Percentiles rank a stretch among this genome's conserved stretches.
Conservation (phyloP, 2,888 invertebrate species). For the Acronicta alni region DNA sequence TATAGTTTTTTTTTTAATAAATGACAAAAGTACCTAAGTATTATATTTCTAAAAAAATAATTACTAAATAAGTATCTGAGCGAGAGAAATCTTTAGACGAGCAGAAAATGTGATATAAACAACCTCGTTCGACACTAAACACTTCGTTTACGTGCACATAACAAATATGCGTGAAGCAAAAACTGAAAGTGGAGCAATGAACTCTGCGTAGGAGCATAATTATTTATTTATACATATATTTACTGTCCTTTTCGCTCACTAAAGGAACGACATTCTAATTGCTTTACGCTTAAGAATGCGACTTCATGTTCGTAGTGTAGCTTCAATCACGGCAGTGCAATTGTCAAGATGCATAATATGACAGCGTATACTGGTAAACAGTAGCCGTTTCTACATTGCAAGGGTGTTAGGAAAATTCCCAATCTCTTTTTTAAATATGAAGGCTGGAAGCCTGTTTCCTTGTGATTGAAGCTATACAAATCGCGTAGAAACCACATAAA, state of each 20-base stretch:
- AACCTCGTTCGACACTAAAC: not conserved
- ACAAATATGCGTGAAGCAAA: slow-evolving; percentile 35
- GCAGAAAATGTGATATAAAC: not conserved
- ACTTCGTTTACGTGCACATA: slow-evolving; percentile 15
- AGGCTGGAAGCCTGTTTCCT: too few species aligned
- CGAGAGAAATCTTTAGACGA: not conserved
- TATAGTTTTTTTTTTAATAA: too few species aligned
- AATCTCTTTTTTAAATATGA: too few species aligned
- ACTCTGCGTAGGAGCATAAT: slow-evolving; percentile 20
- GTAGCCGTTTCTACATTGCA: not conserved
- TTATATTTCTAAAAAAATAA: too few species aligned
- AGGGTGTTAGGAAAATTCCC: not conserved
- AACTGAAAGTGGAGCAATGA: slow-evolving; percentile 45
- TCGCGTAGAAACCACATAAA: too few species aligned
- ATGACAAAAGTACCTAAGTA: too few species aligned
- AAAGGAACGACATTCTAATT: slow-evolving; percentile 15
- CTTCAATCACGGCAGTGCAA: too few species aligned
- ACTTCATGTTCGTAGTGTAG: not conserved
- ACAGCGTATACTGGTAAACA: too few species aligned
- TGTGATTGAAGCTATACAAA: too few species aligned
- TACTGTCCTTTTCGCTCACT: slow-evolving; percentile 31
- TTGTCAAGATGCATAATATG: too few species aligned
- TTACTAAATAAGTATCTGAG: too few species aligned
- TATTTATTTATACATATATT: slow-evolving; percentile 9
- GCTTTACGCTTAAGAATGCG: not conserved